Percentiles rank a stretch among this genome's conserved stretches.
These are phyloP conservation scores for Vombatus ursinus DNA, from an alignment of 2,113 vertebrate genomes.

Conservation along the genomic window DNA sequence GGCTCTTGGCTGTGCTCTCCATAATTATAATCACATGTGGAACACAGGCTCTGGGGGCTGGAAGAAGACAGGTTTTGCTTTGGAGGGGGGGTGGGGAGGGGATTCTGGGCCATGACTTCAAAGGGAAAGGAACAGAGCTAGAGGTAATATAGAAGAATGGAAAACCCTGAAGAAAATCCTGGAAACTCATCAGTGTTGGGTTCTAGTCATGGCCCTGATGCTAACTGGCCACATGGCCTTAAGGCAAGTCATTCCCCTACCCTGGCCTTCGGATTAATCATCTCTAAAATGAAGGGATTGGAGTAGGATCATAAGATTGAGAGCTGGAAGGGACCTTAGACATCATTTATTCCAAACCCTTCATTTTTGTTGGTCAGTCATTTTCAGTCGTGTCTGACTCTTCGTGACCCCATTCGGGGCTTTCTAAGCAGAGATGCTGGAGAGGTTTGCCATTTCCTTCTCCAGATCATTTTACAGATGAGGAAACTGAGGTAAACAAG, in stretches of 20 bases:
- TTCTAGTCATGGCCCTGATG: not conserved
- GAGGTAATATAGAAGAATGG: not conserved
- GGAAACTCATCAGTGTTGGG: not conserved
- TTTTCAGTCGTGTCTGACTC: not conserved
- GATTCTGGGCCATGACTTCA: not conserved
- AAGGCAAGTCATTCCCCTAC: not conserved
- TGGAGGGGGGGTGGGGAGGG: not conserved
- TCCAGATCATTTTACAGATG: not conserved
- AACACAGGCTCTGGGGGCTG: not conserved
- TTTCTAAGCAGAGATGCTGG: not conserved
- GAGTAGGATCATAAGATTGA: not conserved
- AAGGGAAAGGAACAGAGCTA: not conserved
- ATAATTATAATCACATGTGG: conserved; percentile 68
- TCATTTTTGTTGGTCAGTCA: not conserved
- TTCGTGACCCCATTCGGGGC: not conserved
- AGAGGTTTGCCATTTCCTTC: not conserved
- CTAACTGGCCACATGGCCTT: not conserved
- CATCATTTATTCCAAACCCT: not conserved
- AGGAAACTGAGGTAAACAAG: not conserved
- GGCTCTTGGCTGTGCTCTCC: conserved; percentile 48
- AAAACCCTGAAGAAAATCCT: not conserved
- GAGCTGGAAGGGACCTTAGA: not conserved
- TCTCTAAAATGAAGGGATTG: not conserved
- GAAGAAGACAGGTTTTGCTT: not conserved
- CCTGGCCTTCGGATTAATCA: not conserved